These are phyloP conservation scores for Molanna angustata DNA, from an alignment of 2,888 invertebrate species.

Conservation along the genomic window DNA sequence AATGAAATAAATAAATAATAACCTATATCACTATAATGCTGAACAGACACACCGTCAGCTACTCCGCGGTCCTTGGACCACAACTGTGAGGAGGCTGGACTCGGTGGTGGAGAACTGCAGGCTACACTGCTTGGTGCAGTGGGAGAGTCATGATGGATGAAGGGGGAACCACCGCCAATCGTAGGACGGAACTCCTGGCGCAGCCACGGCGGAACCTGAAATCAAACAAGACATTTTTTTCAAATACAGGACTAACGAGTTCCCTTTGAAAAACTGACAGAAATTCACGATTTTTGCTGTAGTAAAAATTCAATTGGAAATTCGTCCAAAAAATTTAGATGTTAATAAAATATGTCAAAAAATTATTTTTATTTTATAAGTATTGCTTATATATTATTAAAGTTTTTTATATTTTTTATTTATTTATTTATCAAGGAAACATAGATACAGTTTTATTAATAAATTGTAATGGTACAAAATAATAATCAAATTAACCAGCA, in stretches of 20 bases:
- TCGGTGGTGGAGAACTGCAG: slow-evolving; percentile 37
- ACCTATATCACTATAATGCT: slow-evolving; percentile 84
- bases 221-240: not conserved
- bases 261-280: not conserved
- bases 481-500: too few relatives aligned
- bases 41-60: slow-evolving; percentile 82
- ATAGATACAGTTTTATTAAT: too few relatives aligned
- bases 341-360: too few relatives aligned
- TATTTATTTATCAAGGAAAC: too few relatives aligned
- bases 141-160: too few relatives aligned
- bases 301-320: too few relatives aligned
- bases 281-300: too few relatives aligned
- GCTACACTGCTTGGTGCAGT: slow-evolving; percentile 40
- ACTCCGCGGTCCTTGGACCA: slow-evolving; percentile 66
- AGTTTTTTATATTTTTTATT: too few relatives aligned
- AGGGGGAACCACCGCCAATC: slow-evolving; percentile 44
- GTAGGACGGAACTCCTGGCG: slow-evolving; percentile 59
- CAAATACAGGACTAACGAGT: not conserved
- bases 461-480: too few relatives aligned
- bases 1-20: slow-evolving; percentile 34
- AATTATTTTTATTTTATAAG: too few relatives aligned
- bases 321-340: too few relatives aligned
- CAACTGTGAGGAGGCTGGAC: slow-evolving; percentile 34
- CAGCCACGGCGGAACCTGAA: slow-evolving; percentile 71
- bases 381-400: too few relatives aligned